A percentile compares a stretch with the other conserved stretches of the same genome.
These are phyloP conservation scores for Corapipo altera DNA, from an alignment of 2,113 vertebrate genomes.

Conservation along the genomic window DNA sequence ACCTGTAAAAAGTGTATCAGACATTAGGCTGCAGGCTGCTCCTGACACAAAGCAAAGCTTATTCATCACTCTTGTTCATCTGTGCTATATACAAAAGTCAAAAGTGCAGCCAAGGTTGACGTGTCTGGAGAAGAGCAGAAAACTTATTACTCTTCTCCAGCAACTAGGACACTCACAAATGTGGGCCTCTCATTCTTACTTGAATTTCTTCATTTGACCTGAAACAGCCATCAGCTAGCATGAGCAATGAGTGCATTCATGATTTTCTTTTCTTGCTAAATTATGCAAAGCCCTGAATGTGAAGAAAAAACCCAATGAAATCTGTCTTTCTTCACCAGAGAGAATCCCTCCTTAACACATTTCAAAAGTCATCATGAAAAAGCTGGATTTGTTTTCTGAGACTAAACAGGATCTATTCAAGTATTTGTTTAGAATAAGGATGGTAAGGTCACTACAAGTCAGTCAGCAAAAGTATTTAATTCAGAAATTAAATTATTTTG, in stretches of 20 bases:
- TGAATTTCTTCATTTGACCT: not conserved
- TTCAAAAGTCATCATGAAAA: not conserved
- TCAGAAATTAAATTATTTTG: constrained; percentile 14
- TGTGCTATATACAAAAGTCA: not conserved
- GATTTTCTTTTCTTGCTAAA: not conserved
- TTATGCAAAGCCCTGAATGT: not conserved
- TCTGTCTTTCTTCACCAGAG: not conserved
- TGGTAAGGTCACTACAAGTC: not conserved
- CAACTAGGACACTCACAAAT: not conserved
- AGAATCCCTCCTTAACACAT: not conserved
- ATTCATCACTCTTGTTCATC: not conserved
- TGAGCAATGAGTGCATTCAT: not conserved
- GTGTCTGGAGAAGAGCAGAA: not conserved
- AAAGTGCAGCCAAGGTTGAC: not conserved
- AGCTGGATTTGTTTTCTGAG: not conserved
- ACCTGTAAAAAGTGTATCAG: not conserved
- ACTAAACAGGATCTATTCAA: not conserved
- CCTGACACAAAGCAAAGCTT: not conserved
- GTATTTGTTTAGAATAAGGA: not conserved
- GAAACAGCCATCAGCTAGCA: not conserved
- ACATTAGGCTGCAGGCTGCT: not conserved
- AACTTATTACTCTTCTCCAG: not conserved
- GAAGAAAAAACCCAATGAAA: not conserved
- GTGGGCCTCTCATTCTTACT: not conserved
- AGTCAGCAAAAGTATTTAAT: not conserved